phyloP scores from a whole-genome alignment of 2,888 invertebrate species.

The Drosophila trichaetosa region DNA sequence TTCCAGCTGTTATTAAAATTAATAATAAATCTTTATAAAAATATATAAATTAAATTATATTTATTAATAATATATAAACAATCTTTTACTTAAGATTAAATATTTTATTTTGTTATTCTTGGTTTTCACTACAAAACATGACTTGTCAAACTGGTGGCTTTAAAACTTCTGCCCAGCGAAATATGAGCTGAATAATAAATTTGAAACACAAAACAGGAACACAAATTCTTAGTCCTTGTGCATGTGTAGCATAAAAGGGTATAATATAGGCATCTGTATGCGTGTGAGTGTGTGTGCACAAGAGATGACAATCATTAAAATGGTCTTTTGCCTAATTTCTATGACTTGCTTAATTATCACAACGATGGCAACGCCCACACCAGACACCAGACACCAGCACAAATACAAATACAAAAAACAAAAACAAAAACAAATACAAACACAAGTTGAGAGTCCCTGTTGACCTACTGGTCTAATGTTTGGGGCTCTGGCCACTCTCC shows the following conservation, averaged over 20 bases:
- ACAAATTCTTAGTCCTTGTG: conserved; percentile 8
- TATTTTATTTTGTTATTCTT: not conserved
- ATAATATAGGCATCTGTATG: conserved; percentile 32
- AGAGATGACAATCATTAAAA: conserved; percentile 79
- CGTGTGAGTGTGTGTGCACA: conserved; percentile 29
- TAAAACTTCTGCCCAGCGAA: not conserved
- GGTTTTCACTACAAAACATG: not conserved
- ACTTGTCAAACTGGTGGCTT: not conserved
- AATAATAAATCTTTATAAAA: not conserved
- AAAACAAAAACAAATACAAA: conserved; percentile 5
- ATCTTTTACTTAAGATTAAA: too few species aligned
- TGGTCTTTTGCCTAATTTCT: conserved; percentile 79
- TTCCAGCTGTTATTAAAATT: conserved; percentile 8
- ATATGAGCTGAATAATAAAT: not conserved
- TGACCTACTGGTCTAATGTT: conserved; percentile 37
- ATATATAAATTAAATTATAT: not conserved
- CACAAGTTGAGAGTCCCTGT: conserved; percentile 22
- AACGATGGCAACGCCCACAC: conserved; percentile 48
- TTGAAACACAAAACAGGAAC: conserved; percentile 21
- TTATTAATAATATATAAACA: too few species aligned
- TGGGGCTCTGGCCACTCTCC: conserved; percentile 19
- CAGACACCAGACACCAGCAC: conserved; percentile 27
- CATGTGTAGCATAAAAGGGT: conserved; percentile 61
- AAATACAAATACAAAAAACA: conserved; percentile 1
- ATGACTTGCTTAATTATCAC: conserved; percentile 82